Evolutionary conservation across 2,888 invertebrate genomes (phyloP), one percentile per base, ranked within the genome.

Genomic region (Aromia moschata): DNA sequence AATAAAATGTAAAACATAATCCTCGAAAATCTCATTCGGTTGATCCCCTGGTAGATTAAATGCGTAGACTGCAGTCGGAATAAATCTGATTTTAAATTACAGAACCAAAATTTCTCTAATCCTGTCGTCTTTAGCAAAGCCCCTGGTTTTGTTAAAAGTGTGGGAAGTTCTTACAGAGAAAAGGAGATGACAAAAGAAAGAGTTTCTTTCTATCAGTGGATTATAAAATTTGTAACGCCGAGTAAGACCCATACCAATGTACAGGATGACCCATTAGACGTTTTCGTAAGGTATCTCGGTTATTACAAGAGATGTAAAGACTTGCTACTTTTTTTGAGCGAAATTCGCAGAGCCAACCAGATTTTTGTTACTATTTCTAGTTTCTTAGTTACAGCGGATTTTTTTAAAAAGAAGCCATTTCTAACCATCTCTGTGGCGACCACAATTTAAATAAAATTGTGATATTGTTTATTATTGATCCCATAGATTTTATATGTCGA

Each of bases 61-160:
- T 61, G 65, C 65, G 57, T 41, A 46, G 65, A 62, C 56, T 64
- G 63, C 65, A 67, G 57, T 43, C 55, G 58, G 64, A 56, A 65
- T 65, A 68, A 68, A 68, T 65, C 67, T 58, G 65, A 65, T 65
- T 68, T 68, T 62, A 65, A 68, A 68, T 68, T 64, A 64, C 49
- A 56, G 56, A 64, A 58, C 57, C 56, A 58, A 56, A 65, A 67
- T 63, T 56, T 53, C 56, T 60, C 53, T 60, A 60, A 60, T 60
- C 53, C 56, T 30, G 56, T 47, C 52, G 53, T 46, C 56, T 60
- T 52, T 52, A 56, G 52, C 56, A 45, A 31, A 15, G 40, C 25
- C 46, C 11, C 44, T 43, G 31, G 52, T 44, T 56, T 51, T 53
- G 53, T 53, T 31, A 43, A 33, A 53, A 53, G 43, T 33, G 43